phyloP scores from a whole-genome alignment of 1,140 invertebrate genomes.

The Gonatopus flavifemur region DNA sequence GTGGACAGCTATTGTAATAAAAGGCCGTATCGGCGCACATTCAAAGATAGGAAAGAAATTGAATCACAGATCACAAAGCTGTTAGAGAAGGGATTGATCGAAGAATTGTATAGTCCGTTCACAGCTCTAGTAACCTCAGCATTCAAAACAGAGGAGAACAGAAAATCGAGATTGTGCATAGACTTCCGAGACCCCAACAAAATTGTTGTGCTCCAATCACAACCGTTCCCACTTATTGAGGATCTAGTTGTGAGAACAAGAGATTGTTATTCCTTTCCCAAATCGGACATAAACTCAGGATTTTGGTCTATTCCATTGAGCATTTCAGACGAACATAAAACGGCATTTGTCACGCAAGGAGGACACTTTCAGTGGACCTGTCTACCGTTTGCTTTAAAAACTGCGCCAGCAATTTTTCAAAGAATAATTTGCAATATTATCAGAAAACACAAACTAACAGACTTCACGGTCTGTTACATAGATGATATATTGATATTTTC shows the following conservation, averaged over 20 bases:
- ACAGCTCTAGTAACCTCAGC: no score
- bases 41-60: no score
- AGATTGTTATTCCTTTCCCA: background rate
- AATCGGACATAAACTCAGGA: background rate
- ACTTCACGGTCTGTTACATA: slow-evolving; percentile 1
- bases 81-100: no score
- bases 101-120: no score
- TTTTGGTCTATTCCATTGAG: slow-evolving; percentile 3
- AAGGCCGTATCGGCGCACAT: no score
- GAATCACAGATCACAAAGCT: no score
- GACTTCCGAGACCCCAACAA: background rate
- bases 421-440: slow-evolving; percentile 4
- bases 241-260: no score
- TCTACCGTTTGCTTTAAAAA: background rate
- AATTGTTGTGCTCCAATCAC: no score
- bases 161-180: no score
- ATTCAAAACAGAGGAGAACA: no score
- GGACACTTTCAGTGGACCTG: slow-evolving; percentile 12
- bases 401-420: slow-evolving; percentile 3
- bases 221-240: no score
- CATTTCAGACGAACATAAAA: slow-evolving; percentile 2
- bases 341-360: slow-evolving; percentile 8
- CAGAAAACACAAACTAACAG: slow-evolving; percentile 1
- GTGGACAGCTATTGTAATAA: no score
- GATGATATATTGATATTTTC: slow-evolving; percentile 6